Evolutionary conservation across 1,140 invertebrate species (phyloP).

Genomic region (Conopomorpha cramerella): DNA sequence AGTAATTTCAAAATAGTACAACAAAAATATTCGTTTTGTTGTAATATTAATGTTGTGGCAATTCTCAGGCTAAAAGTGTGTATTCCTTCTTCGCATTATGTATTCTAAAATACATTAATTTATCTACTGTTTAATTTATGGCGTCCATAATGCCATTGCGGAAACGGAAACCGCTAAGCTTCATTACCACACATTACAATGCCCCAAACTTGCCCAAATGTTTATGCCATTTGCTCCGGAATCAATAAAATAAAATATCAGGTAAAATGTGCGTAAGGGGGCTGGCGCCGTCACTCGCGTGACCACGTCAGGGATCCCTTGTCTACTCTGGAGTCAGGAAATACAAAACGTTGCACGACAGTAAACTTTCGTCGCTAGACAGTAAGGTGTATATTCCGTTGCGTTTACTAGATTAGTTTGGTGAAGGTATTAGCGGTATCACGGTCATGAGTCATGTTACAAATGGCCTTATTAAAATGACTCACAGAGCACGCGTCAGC

Average conservation of each 20-base stretch:
- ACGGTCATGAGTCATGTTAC: slow-evolving; percentile 31
- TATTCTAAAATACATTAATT: neutral
- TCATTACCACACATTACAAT: neutral
- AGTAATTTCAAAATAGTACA: too few relatives aligned
- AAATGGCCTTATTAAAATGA: slow-evolving; percentile 20
- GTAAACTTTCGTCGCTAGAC: neutral
- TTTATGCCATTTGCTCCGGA: slow-evolving; percentile 25
- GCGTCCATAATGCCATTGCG: neutral
- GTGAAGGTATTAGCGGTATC: slow-evolving; percentile 18
- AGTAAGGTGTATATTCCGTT: slow-evolving; percentile 7
- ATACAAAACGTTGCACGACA: neutral
- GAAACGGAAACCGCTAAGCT: neutral
- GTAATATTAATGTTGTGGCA: too few relatives aligned
- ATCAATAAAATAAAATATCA: slow-evolving; percentile 28
- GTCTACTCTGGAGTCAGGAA: neutral
- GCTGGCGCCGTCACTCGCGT: neutral
- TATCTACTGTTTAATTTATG: neutral
- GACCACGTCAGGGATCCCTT: neutral
- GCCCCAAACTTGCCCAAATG: slow-evolving; percentile 11
- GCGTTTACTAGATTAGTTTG: neutral
- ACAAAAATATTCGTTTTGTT: too few relatives aligned
- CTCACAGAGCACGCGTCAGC: slow-evolving; percentile 8
- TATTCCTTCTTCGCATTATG: too few relatives aligned
- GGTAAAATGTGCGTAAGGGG: neutral
- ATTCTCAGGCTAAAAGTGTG: too few relatives aligned